Evolutionary conservation across 2,113 vertebrate genomes (phyloP).

Genomic region (Colaptes auratus): DNA sequence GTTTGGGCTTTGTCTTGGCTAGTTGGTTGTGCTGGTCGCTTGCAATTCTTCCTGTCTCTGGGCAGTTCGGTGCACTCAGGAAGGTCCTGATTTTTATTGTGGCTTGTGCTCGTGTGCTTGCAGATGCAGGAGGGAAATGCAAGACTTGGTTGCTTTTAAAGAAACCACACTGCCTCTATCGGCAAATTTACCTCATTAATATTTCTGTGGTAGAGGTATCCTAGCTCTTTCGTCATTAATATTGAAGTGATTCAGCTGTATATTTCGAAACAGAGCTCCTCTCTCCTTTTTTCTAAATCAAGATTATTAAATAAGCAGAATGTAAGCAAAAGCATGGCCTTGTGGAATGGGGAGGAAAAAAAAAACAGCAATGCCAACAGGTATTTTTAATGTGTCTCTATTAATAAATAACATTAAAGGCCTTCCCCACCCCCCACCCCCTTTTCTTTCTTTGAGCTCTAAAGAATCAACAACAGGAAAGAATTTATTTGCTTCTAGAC

Average conservation of each 20-base stretch:
- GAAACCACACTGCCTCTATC: neutral
- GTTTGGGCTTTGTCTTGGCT: neutral
- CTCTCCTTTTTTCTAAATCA: neutral
- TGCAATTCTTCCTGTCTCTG: neutral
- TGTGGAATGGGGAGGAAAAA: neutral
- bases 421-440: neutral
- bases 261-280: neutral
- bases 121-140: neutral
- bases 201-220: neutral
- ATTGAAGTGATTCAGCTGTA: neutral
- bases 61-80: neutral
- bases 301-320: neutral
- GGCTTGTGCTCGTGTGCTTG: neutral
- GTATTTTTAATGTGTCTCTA: constrained; percentile 12
- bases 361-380: neutral
- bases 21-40: neutral
- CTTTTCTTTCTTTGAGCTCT: neutral
- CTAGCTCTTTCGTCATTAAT: neutral
- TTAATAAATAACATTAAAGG: constrained; percentile 22
- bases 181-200: neutral
- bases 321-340: neutral
- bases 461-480: constrained; percentile 15
- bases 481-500: neutral
- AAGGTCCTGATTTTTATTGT: neutral
- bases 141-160: neutral